phyloP scores from a whole-genome alignment of 2,888 invertebrate genomes.

The Clanis bilineata region DNA sequence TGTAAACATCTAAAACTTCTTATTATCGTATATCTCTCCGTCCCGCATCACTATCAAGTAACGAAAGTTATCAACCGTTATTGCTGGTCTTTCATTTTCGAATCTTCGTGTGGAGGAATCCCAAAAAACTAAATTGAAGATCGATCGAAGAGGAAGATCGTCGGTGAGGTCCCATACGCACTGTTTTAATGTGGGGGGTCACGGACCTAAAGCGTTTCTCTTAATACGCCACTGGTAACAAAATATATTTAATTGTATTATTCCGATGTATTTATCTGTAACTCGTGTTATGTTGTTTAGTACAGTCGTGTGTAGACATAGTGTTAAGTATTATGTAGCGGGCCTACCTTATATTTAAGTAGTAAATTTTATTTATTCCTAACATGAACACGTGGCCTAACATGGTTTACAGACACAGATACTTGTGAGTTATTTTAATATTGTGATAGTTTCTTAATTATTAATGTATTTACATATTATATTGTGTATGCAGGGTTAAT shows the following conservation, averaged over 20 bases:
- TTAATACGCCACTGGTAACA: not conserved
- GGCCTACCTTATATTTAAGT: not conserved
- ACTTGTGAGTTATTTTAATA: not conserved
- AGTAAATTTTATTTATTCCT: not conserved
- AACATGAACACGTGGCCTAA: not conserved
- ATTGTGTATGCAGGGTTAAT: not conserved
- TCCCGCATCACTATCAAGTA: too few species aligned
- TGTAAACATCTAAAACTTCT: too few species aligned
- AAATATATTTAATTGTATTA: not conserved
- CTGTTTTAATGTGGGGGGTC: not conserved
- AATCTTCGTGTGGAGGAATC: too few species aligned
- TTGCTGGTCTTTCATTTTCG: too few species aligned
- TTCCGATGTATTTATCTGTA: not conserved
- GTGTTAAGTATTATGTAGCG: not conserved
- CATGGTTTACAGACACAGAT: not conserved
- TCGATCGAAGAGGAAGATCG: too few species aligned
- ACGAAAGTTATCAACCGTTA: too few species aligned
- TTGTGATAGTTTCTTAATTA: not conserved
- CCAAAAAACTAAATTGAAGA: too few species aligned
- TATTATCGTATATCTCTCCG: too few species aligned
- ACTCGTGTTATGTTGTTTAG: not conserved
- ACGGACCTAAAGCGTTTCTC: not conserved
- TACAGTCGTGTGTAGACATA: not conserved
- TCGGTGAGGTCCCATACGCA: not conserved
- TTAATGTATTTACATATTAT: constrained; percentile 6